Conservation (phyloP, 2,113 vertebrate genomes). For the Typhlomys cinereus region DNA sequence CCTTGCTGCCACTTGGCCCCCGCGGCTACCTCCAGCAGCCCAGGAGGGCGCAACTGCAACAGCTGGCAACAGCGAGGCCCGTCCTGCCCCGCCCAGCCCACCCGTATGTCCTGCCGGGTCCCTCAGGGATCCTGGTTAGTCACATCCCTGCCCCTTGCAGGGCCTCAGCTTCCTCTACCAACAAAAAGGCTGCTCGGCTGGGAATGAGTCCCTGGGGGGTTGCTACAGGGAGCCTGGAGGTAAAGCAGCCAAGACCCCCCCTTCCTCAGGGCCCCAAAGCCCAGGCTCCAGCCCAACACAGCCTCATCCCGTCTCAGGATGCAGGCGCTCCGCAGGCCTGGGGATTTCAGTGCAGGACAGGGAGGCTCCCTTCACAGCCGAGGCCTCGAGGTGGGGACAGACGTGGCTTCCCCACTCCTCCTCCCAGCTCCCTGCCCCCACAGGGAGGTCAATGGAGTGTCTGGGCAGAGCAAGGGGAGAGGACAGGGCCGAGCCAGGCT, state of each 20-base stretch:
- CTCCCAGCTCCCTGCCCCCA: not conserved
- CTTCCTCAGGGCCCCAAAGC: not conserved
- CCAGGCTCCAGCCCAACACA: not conserved
- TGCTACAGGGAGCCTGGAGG: not conserved
- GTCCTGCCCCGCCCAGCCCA: not conserved
- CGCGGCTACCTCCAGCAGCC: not conserved
- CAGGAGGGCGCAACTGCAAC: not conserved
- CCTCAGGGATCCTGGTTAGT: not conserved
- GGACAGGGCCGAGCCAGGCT: not conserved
- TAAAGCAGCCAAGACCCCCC: not conserved
- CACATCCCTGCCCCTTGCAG: not conserved
- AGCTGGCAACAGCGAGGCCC: slow-evolving; percentile 12
- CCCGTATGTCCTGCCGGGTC: not conserved
- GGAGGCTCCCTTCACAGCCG: too few relatives aligned
- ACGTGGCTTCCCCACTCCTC: not conserved
- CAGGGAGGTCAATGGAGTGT: not conserved
- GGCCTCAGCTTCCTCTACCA: not conserved
- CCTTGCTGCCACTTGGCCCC: not conserved
- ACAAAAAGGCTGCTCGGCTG: not conserved
- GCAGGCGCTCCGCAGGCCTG: not conserved
- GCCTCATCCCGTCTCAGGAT: not conserved
- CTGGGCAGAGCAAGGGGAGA: not conserved
- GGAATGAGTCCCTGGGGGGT: not conserved
- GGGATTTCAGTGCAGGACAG: not conserved
- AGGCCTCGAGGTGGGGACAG: not conserved